Conservation (phyloP, 2,113 vertebrate genomes). For the Tenebrosternarchus preto region DNA sequence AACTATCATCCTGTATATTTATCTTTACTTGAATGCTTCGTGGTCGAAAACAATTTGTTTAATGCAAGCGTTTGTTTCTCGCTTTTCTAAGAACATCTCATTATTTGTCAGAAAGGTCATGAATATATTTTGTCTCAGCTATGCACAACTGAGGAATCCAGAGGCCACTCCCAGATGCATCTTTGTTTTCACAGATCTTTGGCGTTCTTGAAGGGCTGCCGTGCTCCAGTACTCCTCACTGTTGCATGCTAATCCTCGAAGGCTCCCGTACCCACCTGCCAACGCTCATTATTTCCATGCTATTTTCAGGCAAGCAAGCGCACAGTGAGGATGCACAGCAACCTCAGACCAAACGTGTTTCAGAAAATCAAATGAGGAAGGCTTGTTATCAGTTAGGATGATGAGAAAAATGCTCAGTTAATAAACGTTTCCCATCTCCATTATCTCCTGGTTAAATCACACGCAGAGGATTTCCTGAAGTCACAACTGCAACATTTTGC, state of each 20-base stretch:
- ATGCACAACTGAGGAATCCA: constrained; percentile 15
- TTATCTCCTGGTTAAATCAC: background rate
- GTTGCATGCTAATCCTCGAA: constrained; percentile 24
- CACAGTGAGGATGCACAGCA: background rate
- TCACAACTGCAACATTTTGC: background rate
- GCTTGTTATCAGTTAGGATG: constrained; percentile 5
- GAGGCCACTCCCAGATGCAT: background rate
- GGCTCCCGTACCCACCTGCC: constrained; percentile 25
- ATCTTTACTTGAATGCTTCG: background rate
- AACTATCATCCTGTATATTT: background rate
- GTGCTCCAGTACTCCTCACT: background rate
- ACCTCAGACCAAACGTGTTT: background rate
- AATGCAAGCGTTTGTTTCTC: background rate
- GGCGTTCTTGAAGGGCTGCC: constrained; percentile 8
- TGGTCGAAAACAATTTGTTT: background rate
- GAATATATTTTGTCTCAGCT: background rate
- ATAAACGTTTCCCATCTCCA: constrained; percentile 3
- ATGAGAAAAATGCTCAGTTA: constrained; percentile 4
- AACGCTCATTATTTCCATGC: constrained; percentile 41
- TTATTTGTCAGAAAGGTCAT: constrained; percentile 2
- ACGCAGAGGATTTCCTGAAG: background rate
- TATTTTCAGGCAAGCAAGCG: constrained; percentile 20
- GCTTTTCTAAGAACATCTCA: constrained; percentile 14
- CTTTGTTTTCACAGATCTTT: constrained; percentile 18
- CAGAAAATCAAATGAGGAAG: constrained; percentile 11